Evolutionary conservation across 2,888 invertebrate genomes (phyloP).

Genomic region (Heteromyza rotundicornis): DNA sequence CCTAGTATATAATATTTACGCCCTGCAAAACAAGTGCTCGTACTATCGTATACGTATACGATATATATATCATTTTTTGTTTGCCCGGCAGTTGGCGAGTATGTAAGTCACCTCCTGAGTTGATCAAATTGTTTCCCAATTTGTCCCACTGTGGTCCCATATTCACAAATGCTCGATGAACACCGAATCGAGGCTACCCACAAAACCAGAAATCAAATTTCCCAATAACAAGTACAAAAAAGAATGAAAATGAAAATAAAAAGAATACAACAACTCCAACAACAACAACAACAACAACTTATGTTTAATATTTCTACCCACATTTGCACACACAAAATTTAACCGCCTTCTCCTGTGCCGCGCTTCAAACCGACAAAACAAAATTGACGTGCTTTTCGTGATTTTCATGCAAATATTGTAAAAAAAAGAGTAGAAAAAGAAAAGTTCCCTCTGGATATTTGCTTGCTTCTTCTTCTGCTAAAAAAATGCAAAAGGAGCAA

Average conservation of each 20-base stretch:
- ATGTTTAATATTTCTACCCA: slow-evolving; percentile 47
- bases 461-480: slow-evolving; percentile 39
- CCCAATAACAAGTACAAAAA: slow-evolving; percentile 1
- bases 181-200: too few species aligned
- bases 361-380: slow-evolving; percentile 52
- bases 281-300: slow-evolving; percentile 39
- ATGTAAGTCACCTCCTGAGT: too few species aligned
- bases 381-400: slow-evolving; percentile 57
- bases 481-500: slow-evolving; percentile 33
- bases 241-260: too few species aligned
- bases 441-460: slow-evolving; percentile 50
- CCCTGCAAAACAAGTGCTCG: too few species aligned
- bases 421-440: too few species aligned
- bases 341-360: slow-evolving; percentile 11
- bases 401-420: slow-evolving; percentile 59
- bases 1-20: too few species aligned
- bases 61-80: too few species aligned
- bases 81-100: too few species aligned
- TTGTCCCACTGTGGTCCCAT: too few species aligned
- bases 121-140: too few species aligned
- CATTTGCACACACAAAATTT: slow-evolving; percentile 21
- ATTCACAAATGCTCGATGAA: too few species aligned
- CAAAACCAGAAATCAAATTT: slow-evolving; percentile 12
- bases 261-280: slow-evolving; percentile 43
- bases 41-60: too few species aligned